These are phyloP conservation scores for Epicauta chinensis DNA, from an alignment of 1,140 invertebrate species.

Conservation along the genomic window DNA sequence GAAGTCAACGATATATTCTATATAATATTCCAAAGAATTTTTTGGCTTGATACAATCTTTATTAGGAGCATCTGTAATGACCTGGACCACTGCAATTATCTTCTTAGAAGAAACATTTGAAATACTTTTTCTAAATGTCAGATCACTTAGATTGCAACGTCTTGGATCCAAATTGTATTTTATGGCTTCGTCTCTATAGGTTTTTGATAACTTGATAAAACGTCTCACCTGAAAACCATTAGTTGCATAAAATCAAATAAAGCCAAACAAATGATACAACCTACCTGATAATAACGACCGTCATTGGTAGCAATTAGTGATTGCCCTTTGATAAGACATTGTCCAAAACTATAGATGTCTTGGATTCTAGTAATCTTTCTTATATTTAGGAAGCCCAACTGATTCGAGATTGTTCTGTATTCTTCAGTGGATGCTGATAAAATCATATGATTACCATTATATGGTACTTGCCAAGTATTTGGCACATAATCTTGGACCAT, in stretches of 20 bases:
- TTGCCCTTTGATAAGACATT: constrained; percentile 4
- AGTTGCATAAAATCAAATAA: too few relatives aligned
- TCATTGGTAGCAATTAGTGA: background rate
- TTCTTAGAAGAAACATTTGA: background rate
- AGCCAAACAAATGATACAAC: background rate
- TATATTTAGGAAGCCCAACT: background rate
- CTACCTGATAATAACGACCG: background rate
- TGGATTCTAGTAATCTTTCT: background rate
- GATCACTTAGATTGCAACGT: background rate
- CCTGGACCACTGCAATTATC: constrained; percentile 4
- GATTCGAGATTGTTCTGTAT: background rate
- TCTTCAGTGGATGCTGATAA: background rate
- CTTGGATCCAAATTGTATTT: constrained; percentile 8
- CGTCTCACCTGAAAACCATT: background rate
- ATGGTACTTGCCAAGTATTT: background rate
- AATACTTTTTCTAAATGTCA: background rate
- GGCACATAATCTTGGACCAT: background rate
- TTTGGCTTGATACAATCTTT: background rate
- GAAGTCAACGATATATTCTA: constrained; percentile 6
- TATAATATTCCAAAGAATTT: constrained; percentile 4
- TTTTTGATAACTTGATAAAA: background rate
- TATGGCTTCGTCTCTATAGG: background rate
- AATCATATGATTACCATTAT: background rate
- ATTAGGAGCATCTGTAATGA: background rate
- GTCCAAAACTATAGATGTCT: constrained; percentile 1